Base-by-base conservation (phyloP, 2,888 invertebrate genomes). In the Ormyrus rosae region DNA sequence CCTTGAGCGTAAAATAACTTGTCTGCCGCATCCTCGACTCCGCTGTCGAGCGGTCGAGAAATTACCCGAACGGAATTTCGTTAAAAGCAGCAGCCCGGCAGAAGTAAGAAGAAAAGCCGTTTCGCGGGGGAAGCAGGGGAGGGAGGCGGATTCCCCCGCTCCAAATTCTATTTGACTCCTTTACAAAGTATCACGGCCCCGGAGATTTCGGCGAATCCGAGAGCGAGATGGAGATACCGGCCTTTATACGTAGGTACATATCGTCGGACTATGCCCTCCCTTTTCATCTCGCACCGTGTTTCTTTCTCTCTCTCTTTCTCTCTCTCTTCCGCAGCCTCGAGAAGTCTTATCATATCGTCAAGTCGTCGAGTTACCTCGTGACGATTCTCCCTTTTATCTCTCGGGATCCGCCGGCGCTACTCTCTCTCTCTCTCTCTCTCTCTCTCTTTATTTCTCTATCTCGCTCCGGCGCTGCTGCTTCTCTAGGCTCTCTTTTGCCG, bases 341-440 rank as follows among this genome's bases (percentile, higher is more conserved):
- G 69, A 70, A 79, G 79, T 74, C 74, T 79, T 79, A 79, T 79
- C 79, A 70, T 74, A 79, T 71, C 67, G 73, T 79, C 34, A 79
- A 79, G 63, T 78, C 67, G 45, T 51, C 72, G 78, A 78, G 71
- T 78, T 78, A 78, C 72, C 78, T 74, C 73, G 73, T 73, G 78
- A 79, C 74, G 69, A 79, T 79, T 79, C 69, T 63, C 78, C 56
- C 63, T 79, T 79, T 79, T 73, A 78, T 79, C 64, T 75, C 61
- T 64, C 58, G 67, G 67, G 67, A 78, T 72, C 72, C 72, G 60
- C 11, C 67, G 55, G 34, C 58, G 48, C 53, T 50, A 53, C 61
- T 50, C 60, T 48, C 50, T 60, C 50, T 56, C 46, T 5, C 58
- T 69, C 13, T 50, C 19, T 34, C 13, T 56, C 34, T 10, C n/a